Conservation (phyloP, 2,797 vertebrate species). For the Garrulus glandarius region DNA sequence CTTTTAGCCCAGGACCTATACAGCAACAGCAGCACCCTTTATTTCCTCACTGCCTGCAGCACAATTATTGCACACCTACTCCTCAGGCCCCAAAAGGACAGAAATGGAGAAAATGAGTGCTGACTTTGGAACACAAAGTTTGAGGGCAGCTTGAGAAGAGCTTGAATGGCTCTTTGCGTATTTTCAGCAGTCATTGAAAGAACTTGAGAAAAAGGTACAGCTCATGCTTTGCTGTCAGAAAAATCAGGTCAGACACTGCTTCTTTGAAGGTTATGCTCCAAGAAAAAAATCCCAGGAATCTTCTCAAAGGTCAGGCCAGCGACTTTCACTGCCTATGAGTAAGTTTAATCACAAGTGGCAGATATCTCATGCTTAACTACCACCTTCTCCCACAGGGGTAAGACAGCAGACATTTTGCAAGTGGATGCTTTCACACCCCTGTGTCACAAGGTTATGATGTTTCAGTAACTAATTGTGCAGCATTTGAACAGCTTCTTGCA, state of each 20-base stretch:
- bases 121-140: not conserved
- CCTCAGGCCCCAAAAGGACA: not conserved
- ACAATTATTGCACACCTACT: not conserved
- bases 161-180: rapidly evolving
- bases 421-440: not conserved
- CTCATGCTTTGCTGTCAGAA: not conserved
- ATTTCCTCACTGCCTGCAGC: not conserved
- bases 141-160: not conserved
- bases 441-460: not conserved
- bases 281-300: not conserved
- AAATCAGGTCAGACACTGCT: not conserved
- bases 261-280: not conserved
- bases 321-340: not conserved
- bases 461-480: not conserved
- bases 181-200: not conserved
- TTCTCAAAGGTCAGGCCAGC: not conserved
- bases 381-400: not conserved
- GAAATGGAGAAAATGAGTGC: not conserved
- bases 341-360: not conserved
- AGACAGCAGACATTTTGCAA: not conserved
- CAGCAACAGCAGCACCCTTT: not conserved
- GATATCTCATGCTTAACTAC: not conserved
- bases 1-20: not conserved
- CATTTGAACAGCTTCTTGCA: not conserved
- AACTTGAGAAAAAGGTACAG: not conserved